Evolutionary conservation across 2,888 invertebrate genomes (phyloP).

Genomic region (Philopedon plagiatum): DNA sequence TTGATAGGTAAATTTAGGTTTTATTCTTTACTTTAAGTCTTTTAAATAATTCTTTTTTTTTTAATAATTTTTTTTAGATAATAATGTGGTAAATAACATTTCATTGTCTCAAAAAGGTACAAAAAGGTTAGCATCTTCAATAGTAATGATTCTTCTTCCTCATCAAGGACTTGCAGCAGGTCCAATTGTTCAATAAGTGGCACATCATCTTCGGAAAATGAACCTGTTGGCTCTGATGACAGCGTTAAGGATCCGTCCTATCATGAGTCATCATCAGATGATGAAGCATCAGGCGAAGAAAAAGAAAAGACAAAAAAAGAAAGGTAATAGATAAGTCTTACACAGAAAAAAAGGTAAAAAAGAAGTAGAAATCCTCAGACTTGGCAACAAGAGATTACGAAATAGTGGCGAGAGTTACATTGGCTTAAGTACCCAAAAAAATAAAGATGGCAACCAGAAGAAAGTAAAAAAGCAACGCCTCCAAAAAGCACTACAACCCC

Average conservation of each 20-base stretch:
- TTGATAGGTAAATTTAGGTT: too few relatives aligned
- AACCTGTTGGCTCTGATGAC: conserved; percentile 6
- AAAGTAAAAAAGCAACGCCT: conserved; percentile 21
- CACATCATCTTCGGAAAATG: conserved; percentile 4
- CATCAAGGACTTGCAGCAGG: background rate
- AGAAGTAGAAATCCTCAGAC: conserved; percentile 18
- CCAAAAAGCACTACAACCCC: conserved; percentile 29
- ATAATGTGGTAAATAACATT: too few relatives aligned
- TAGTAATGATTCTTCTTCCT: too few relatives aligned
- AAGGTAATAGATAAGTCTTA: background rate
- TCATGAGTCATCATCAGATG: background rate
- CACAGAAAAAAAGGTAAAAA: conserved; percentile 20
- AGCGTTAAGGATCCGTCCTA: conserved; percentile 7
- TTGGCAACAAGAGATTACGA: conserved; percentile 23
- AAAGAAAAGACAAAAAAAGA: background rate
- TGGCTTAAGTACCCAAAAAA: conserved; percentile 5
- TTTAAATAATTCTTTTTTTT: too few relatives aligned
- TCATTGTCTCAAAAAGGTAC: too few relatives aligned
- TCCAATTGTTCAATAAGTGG: background rate
- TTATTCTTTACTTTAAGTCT: too few relatives aligned
- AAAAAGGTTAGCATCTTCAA: too few relatives aligned
- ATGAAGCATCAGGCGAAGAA: background rate
- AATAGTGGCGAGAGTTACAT: conserved; percentile 23
- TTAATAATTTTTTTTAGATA: too few relatives aligned
- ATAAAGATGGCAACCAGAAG: background rate